Evolutionary conservation across 2,888 invertebrate species (phyloP), one percentile per base, ranked within the genome.

Genomic region (Auanema freiburgensis): DNA sequence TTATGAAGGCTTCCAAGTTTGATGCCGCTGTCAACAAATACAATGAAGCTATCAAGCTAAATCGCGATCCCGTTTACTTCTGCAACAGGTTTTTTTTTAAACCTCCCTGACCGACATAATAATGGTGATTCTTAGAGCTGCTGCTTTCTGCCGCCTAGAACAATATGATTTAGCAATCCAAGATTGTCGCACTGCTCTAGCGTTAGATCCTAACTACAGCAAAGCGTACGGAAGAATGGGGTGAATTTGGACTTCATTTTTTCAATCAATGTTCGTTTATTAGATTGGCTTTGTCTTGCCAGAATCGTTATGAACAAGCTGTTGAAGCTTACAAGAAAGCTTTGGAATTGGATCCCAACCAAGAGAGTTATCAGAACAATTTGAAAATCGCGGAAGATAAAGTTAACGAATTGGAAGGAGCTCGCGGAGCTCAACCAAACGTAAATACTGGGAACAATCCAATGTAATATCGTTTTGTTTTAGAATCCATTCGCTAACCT

Each of bases 41-140:
- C 84, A 89, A 91, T 67, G 90, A 92, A 78, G 96, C 97, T 12
- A 92, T 98, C 72, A 88, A 90, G 78, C 86, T 93, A 63, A 89
- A 90, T 24, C 88, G 88, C 67, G 96, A 96, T 87, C 91, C 96
- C 0, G 92, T 97, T 40, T 97, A 91, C 86, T 97, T 92, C 85
- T 95, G 96, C 85, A 98, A 98, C 84, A 89, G 87, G 87, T 87
- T 16, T 16, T 16, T 1, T 11, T n/a, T 25, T 57, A 54, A 49
- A 33, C 55, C 18, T 61, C 11, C 16, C 18, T 43, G 14, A 43
- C 43, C 12, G 14, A 43, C 11, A 50, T 16, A 16, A 50, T 16
- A 50, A 50, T n/a, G 1, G 51, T n/a, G 18, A 16, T 14, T 77
- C 80, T 57, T 76, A 87, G 97, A 74, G 98, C 97, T 52, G 97